Evolutionary conservation across 2,888 invertebrate genomes (phyloP).

Genomic region (Cantharis rustica): DNA sequence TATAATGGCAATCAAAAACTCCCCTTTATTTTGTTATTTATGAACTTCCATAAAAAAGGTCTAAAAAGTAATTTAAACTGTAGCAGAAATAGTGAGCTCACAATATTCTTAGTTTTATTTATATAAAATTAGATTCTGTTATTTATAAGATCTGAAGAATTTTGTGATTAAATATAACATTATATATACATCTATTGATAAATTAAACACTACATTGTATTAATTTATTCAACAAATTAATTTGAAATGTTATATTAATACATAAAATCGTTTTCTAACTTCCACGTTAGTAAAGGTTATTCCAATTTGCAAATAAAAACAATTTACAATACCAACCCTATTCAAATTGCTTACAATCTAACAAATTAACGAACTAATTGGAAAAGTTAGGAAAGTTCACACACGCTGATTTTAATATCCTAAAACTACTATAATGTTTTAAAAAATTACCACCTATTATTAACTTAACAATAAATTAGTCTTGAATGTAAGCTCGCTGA

Average conservation of each 20-base stretch:
- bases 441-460: neutral
- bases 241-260: neutral
- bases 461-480: neutral
- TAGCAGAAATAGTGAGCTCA: neutral
- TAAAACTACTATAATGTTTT: neutral
- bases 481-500: too few species aligned
- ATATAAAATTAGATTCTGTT: neutral
- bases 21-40: conserved; percentile 10
- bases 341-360: neutral
- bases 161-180: neutral
- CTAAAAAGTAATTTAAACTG: conserved; percentile 5
- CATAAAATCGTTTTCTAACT: neutral
- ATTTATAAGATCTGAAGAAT: neutral
- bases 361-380: neutral
- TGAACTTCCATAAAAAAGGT: conserved; percentile 1
- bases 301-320: neutral
- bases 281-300: neutral
- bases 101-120: neutral
- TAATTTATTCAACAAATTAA: neutral
- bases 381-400: neutral
- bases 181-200: neutral
- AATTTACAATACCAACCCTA: neutral
- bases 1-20: conserved; percentile 14
- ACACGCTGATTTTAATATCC: neutral
- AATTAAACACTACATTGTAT: neutral